phyloP scores from a whole-genome alignment of 2,888 invertebrate genomes.

The Lottia gigantea region DNA sequence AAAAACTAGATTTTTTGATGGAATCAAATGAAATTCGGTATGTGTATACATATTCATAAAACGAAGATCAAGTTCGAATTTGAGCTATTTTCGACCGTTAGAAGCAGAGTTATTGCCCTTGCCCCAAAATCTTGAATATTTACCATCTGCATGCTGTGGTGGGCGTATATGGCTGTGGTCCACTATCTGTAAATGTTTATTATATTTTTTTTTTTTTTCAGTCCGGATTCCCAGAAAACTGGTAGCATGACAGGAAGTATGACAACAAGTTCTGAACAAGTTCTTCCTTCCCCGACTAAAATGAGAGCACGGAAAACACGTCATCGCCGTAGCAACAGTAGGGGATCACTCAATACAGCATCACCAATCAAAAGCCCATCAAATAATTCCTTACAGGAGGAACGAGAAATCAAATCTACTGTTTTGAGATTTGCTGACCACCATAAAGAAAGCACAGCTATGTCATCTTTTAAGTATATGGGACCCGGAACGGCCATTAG shows the following conservation, averaged over 20 bases:
- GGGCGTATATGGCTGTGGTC: background rate
- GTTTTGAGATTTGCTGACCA: conserved; percentile 1
- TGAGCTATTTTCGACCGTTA: too few species aligned
- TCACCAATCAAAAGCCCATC: conserved; percentile 55
- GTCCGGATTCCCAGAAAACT: conserved; percentile 53
- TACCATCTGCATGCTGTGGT: too few species aligned
- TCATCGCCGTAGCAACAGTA: conserved; percentile 65
- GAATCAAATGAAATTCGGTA: too few species aligned
- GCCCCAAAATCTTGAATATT: too few species aligned
- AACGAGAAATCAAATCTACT: conserved; percentile 37
- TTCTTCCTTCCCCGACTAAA: conserved; percentile 58
- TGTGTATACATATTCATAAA: too few species aligned
- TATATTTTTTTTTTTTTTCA: conserved; percentile 29
- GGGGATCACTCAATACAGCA: conserved; percentile 55
- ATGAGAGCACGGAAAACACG: conserved; percentile 62
- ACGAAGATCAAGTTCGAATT: too few species aligned
- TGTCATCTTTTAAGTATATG: conserved; percentile 54
- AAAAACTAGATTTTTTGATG: too few species aligned
- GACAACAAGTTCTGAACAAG: conserved; percentile 55
- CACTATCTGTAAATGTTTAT: background rate
- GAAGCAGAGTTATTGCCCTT: too few species aligned
- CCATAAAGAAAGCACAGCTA: conserved; percentile 17
- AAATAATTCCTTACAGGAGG: conserved; percentile 53
- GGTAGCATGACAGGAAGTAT: conserved; percentile 45
- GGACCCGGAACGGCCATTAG: conserved; percentile 58